Percentiles rank a stretch among this genome's conserved stretches.
phyloP scores from a whole-genome alignment of 2,888 invertebrate genomes.

The Drosophila meridiana region DNA sequence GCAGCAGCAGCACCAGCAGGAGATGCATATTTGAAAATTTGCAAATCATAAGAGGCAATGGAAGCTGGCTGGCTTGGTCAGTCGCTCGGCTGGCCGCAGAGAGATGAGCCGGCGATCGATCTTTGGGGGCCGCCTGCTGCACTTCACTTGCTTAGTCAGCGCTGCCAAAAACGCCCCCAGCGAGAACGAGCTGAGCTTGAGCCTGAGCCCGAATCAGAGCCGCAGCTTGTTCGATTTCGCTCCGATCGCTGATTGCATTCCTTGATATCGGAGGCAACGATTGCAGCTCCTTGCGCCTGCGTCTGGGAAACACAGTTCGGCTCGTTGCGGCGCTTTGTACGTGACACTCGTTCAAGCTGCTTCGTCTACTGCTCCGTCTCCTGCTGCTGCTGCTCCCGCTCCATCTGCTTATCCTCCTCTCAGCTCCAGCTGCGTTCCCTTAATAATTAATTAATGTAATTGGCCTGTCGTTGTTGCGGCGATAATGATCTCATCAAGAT shows the following conservation, averaged over 20 bases:
- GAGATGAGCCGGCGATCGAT: slow-evolving; percentile 64
- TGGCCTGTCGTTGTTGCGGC: slow-evolving; percentile 84
- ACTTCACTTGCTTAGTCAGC: slow-evolving; percentile 73
- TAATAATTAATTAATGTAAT: slow-evolving; percentile 85
- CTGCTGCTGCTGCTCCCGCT: neutral
- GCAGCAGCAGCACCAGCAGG: slow-evolving; percentile 60
- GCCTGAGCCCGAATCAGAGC: slow-evolving; percentile 21
- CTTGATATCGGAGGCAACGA: slow-evolving; percentile 64
- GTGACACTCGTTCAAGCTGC: slow-evolving; percentile 66
- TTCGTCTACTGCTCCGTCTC: neutral
- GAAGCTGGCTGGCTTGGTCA: neutral
- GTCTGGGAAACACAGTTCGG: slow-evolving; percentile 51
- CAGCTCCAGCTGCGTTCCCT: slow-evolving; percentile 68
- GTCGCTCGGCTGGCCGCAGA: slow-evolving; percentile 2
- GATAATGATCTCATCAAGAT: slow-evolving; percentile 83
- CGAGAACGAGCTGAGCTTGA: slow-evolving; percentile 31
- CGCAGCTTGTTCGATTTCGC: slow-evolving; percentile 67
- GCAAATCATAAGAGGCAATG: slow-evolving; percentile 72
- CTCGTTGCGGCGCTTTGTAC: slow-evolving; percentile 64
- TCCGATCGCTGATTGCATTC: slow-evolving; percentile 76
- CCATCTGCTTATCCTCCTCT: neutral
- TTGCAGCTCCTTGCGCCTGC: slow-evolving; percentile 50
- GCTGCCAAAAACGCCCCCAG: slow-evolving; percentile 72
- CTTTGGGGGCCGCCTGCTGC: slow-evolving; percentile 57
- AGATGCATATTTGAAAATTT: slow-evolving; percentile 79